Conservation (phyloP, 2,888 invertebrate genomes). For the Anoplius nigerrimus region DNA sequence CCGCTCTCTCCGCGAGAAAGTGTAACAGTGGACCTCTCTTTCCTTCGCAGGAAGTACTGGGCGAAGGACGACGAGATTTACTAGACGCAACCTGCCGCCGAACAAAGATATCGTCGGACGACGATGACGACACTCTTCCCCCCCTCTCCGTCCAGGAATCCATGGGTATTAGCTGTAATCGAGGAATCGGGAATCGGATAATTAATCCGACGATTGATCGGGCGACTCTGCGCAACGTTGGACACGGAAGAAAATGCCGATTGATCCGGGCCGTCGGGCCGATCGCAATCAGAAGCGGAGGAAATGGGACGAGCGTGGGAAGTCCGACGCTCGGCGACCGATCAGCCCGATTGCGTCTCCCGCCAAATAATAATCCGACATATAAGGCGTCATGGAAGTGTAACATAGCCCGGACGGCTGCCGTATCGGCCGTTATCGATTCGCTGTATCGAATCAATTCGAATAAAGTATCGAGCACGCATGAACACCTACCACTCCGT, state of each 20-base stretch:
- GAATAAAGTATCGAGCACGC: too few relatives aligned
- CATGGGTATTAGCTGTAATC: slow-evolving; percentile 33
- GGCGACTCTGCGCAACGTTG: slow-evolving; percentile 11
- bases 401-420: too few relatives aligned
- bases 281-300: not conserved
- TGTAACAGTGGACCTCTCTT: not conserved
- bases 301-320: not conserved
- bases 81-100: not conserved
- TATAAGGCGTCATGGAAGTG: too few relatives aligned
- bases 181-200: slow-evolving; percentile 37
- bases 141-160: slow-evolving; percentile 8
- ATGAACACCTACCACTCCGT: too few relatives aligned
- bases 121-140: not conserved
- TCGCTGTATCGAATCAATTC: too few relatives aligned
- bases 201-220: slow-evolving; percentile 36
- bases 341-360: too few relatives aligned
- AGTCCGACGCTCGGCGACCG: too few relatives aligned
- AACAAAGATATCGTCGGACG: not conserved
- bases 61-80: not conserved
- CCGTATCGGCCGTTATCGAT: too few relatives aligned
- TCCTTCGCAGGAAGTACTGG: slow-evolving; percentile 28
- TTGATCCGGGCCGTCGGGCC: not conserved
- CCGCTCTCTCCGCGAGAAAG: too few relatives aligned
- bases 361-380: too few relatives aligned
- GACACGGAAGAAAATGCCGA: not conserved